Evolutionary conservation across 2,113 vertebrate genomes (phyloP).

Genomic region (Peromyscus leucopus): DNA sequence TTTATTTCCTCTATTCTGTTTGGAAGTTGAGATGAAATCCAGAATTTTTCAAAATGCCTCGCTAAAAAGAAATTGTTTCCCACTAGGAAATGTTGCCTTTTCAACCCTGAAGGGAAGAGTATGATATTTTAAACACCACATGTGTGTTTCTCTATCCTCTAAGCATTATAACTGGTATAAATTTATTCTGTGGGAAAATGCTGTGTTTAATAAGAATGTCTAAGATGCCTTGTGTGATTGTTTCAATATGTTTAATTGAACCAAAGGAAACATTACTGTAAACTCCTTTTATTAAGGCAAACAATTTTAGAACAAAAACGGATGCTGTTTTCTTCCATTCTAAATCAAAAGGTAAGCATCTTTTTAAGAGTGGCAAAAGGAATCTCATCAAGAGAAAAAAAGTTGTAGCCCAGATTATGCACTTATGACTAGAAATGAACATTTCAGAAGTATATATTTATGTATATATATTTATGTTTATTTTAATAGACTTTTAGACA

Average conservation of each 20-base stretch:
- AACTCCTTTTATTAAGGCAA: constrained; percentile 35
- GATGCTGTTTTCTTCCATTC: neutral
- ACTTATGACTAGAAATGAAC: neutral
- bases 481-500: neutral
- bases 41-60: constrained; percentile 18
- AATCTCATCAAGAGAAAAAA: constrained; percentile 31
- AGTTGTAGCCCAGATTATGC: neutral
- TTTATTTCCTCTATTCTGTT: constrained; percentile 12
- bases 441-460: neutral
- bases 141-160: neutral
- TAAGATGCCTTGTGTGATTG: constrained; percentile 63
- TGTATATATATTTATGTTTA: neutral
- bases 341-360: neutral
- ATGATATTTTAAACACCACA: constrained; percentile 56
- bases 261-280: constrained; percentile 41
- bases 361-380: neutral
- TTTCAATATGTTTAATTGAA: constrained; percentile 69
- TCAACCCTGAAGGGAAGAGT: constrained; percentile 54
- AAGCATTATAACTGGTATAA: constrained; percentile 28
- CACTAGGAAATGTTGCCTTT: constrained; percentile 15
- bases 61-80: constrained; percentile 54
- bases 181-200: constrained; percentile 75
- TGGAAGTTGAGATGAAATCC: constrained; percentile 56
- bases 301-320: constrained; percentile 59
- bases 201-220: constrained; percentile 64